These are phyloP conservation scores for Melinopterus prodromus DNA, from an alignment of 2,888 invertebrate species.

Conservation along the genomic window DNA sequence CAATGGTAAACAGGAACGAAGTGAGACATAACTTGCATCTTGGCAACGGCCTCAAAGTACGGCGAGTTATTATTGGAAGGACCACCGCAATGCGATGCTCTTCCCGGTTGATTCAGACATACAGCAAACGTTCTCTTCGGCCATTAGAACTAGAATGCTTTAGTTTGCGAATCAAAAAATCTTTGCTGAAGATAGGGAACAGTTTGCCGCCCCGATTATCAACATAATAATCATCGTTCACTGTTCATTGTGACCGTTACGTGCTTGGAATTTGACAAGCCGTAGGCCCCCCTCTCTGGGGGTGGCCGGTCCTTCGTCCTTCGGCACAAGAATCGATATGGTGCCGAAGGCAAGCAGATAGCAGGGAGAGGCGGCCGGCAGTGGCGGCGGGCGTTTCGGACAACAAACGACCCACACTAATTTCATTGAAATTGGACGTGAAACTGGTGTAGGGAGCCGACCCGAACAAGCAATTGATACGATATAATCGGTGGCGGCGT, in stretches of 20 bases:
- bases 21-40: too few species aligned
- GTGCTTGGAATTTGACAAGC: background rate
- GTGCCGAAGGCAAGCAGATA: constrained; percentile 19
- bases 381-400: constrained; percentile 24
- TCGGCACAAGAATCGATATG: constrained; percentile 13
- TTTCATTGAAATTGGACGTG: constrained; percentile 37
- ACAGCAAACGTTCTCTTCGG: background rate
- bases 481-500: constrained; percentile 45
- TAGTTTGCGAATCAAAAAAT: background rate
- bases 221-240: constrained; percentile 14
- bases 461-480: constrained; percentile 47
- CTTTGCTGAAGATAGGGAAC: background rate
- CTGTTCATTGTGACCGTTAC: constrained; percentile 13
- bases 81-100: background rate
- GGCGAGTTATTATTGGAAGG: background rate
- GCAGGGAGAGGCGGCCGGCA: constrained; percentile 21
- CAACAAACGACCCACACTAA: constrained; percentile 43
- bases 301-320: background rate
- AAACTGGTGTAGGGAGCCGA: constrained; percentile 23
- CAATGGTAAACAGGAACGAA: too few species aligned
- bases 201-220: constrained; percentile 14
- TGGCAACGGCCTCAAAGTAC: too few species aligned
- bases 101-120: background rate
- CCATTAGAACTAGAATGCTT: constrained; percentile 16
- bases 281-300: background rate